phyloP scores from a whole-genome alignment of 1,140 invertebrate species.

The Tetramorium alpestre region DNA sequence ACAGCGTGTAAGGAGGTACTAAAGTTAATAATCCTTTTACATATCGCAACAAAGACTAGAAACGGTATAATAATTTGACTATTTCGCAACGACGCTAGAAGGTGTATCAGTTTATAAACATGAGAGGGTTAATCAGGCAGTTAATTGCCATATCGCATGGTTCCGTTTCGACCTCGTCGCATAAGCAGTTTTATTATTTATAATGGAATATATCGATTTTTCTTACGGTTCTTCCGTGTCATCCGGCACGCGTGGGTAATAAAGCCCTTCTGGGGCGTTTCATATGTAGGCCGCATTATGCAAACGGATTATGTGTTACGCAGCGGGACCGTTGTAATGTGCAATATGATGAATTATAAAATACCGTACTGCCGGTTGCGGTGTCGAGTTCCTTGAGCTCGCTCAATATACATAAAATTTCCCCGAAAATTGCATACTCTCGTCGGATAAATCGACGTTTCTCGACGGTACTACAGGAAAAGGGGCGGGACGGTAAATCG shows the following conservation, averaged over 20 bases:
- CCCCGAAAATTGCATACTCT: conserved; percentile 24
- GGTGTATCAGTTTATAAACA: conserved; percentile 8
- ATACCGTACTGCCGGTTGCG: conserved; percentile 51
- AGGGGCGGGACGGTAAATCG: conserved; percentile 30
- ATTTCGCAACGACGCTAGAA: not conserved
- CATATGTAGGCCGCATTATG: conserved; percentile 55
- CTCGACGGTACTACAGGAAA: not conserved
- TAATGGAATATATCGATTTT: conserved; percentile 57
- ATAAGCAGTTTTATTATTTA: conserved; percentile 43
- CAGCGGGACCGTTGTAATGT: conserved; percentile 45
- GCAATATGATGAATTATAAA: conserved; percentile 65
- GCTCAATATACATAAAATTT: conserved; percentile 33
- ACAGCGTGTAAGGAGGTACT: not conserved
- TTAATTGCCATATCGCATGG: conserved; percentile 30
- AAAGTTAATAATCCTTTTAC: not conserved
- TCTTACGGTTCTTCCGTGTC: conserved; percentile 51
- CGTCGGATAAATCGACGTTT: conserved; percentile 39
- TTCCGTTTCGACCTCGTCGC: conserved; percentile 31
- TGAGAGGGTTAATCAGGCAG: conserved; percentile 31
- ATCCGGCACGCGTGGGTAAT: conserved; percentile 12
- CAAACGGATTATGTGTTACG: conserved; percentile 55
- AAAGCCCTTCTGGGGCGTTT: conserved; percentile 39
- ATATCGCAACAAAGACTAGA: not conserved
- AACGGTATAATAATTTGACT: not conserved
- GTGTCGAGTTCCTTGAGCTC: conserved; percentile 20